Conservation (phyloP, 2,888 invertebrate species). For the Harpalus rubripes region DNA sequence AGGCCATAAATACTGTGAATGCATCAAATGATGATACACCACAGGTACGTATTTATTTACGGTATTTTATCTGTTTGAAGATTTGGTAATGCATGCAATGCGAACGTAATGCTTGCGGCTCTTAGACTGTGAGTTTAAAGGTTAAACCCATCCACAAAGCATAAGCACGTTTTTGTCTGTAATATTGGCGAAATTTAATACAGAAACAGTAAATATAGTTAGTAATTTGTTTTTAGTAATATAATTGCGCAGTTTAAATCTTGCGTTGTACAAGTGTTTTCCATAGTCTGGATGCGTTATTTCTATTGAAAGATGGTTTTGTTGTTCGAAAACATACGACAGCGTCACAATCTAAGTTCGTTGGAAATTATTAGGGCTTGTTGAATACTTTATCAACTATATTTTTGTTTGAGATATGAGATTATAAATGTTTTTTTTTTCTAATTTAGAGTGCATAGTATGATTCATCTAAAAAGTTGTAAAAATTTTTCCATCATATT, state of each 20-base stretch:
- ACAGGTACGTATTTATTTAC: constrained; percentile 73
- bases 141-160: constrained; percentile 72
- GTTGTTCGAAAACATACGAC: constrained; percentile 60
- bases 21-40: constrained; percentile 75
- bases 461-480: constrained; percentile 22
- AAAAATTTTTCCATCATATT: constrained; percentile 52
- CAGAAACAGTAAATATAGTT: constrained; percentile 5
- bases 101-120: constrained; percentile 75
- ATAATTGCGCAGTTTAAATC: neutral
- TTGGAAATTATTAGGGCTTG: constrained; percentile 10
- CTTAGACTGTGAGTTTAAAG: constrained; percentile 75
- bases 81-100: constrained; percentile 74
- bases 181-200: constrained; percentile 12
- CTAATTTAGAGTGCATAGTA: constrained; percentile 3
- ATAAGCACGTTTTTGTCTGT: constrained; percentile 53
- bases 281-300: neutral
- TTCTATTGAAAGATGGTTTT: constrained; percentile 45
- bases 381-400: constrained; percentile 10
- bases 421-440: neutral
- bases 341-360: constrained; percentile 58
- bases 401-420: neutral
- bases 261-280: constrained; percentile 19
- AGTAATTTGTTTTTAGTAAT: neutral
- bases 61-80: constrained; percentile 68
- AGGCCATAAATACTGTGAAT: constrained; percentile 76